Percentiles rank a stretch among this genome's conserved stretches.
These are phyloP conservation scores for Melanotaenia trifasciata DNA, from an alignment of 2,797 vertebrate species.

Conservation along the genomic window DNA sequence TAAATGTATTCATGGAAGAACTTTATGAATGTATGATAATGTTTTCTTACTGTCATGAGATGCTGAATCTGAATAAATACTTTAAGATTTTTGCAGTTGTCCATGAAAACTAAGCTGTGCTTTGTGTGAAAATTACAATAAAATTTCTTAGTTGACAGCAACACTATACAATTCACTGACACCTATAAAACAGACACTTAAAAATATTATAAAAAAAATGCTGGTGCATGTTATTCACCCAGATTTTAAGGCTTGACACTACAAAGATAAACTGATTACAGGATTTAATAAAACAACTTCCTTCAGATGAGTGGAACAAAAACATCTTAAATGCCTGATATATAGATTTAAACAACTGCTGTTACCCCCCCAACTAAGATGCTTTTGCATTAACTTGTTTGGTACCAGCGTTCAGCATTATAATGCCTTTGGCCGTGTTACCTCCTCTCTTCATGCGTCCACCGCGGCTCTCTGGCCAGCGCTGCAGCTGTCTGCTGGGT, in stretches of 20 bases:
- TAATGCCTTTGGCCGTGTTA: conserved; percentile 23
- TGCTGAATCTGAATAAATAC: background rate
- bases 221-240: background rate
- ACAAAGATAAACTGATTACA: background rate
- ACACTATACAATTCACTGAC: too few species aligned
- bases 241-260: background rate
- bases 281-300: background rate
- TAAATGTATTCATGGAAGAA: background rate
- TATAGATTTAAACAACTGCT: background rate
- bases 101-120: background rate
- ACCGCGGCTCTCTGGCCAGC: conserved; percentile 88
- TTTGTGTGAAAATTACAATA: background rate
- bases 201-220: too few species aligned
- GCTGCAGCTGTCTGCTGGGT: conserved; percentile 89
- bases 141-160: background rate
- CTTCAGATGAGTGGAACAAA: background rate
- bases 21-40: background rate
- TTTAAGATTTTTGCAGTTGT: background rate
- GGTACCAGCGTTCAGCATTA: background rate
- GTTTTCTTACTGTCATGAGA: background rate
- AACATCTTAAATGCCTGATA: background rate
- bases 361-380: too few species aligned
- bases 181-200: too few species aligned
- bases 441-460: conserved; percentile 93
- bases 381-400: background rate